phyloP scores from a whole-genome alignment of 1,140 invertebrate species.

The Drosophila miranda region DNA sequence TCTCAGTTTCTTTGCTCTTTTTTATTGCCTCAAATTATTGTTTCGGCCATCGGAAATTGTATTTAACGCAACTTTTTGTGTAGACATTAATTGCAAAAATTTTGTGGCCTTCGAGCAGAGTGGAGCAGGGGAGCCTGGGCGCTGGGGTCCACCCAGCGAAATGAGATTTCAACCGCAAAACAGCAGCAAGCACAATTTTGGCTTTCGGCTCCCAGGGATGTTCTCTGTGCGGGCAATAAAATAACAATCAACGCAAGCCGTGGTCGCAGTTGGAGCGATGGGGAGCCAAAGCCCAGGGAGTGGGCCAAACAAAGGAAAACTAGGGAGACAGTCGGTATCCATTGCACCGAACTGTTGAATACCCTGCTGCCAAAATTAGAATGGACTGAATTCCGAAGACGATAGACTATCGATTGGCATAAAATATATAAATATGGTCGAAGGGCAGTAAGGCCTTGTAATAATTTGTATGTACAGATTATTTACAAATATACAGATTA shows the following conservation, averaged over 20 bases:
- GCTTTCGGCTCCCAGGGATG: conserved; percentile 57
- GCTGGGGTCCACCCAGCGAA: conserved; percentile 28
- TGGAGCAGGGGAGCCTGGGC: not conserved
- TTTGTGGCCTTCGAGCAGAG: conserved; percentile 1
- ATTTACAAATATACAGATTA: no score
- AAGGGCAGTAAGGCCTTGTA: no score
- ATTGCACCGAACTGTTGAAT: no score
- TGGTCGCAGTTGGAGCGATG: conserved; percentile 25
- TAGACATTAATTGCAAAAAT: conserved; percentile 52
- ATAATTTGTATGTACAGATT: no score
- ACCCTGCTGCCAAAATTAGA: no score
- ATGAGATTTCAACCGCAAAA: conserved; percentile 76
- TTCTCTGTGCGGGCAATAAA: conserved; percentile 69
- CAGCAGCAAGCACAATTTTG: conserved; percentile 75
- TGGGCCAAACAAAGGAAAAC: not conserved
- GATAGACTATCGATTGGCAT: no score
- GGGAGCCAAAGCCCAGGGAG: not conserved
- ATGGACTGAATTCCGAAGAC: no score
- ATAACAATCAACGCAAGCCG: conserved; percentile 78
- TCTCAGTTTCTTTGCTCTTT: conserved; percentile 1
- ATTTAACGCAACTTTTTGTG: conserved; percentile 37
- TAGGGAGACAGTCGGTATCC: no score
- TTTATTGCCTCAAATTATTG: conserved; percentile 39
- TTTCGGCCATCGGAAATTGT: conserved; percentile 37
- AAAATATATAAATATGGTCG: no score